Percentiles rank a stretch among this genome's conserved stretches.
These are phyloP conservation scores for Caenorhabditis becei DNA, from an alignment of 2,888 invertebrate genomes.

Conservation along the genomic window DNA sequence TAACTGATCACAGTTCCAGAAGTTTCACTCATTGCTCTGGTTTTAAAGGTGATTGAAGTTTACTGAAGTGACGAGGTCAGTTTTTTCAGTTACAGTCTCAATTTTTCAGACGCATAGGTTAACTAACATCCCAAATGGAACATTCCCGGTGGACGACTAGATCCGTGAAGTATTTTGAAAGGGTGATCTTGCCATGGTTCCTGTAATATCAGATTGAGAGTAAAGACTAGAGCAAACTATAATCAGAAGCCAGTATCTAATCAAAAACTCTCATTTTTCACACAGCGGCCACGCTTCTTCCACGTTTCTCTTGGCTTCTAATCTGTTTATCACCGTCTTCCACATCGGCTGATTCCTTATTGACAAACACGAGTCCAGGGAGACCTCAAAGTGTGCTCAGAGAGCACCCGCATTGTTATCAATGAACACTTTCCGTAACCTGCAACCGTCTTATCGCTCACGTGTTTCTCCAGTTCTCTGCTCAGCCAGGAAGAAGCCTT, in stretches of 20 bases:
- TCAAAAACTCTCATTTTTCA: not conserved
- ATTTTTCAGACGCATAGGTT: too few relatives aligned
- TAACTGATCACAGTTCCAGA: too few relatives aligned
- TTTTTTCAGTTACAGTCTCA: too few relatives aligned
- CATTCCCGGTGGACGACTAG: too few relatives aligned
- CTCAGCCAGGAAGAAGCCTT: conserved; percentile 35
- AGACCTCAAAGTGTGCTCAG: conserved; percentile 55
- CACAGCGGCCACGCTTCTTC: conserved; percentile 7
- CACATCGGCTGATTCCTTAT: conserved; percentile 29
- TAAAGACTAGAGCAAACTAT: not conserved
- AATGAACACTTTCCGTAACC: conserved; percentile 38
- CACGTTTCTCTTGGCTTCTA: conserved; percentile 28
- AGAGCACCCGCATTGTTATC: conserved; percentile 53
- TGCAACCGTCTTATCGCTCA: conserved; percentile 29
- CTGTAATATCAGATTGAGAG: too few relatives aligned
- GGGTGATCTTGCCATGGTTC: too few relatives aligned
- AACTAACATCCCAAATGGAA: too few relatives aligned
- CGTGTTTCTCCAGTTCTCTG: conserved; percentile 44
- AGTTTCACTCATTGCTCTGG: too few relatives aligned
- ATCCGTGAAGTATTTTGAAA: too few relatives aligned
- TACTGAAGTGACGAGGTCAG: too few relatives aligned
- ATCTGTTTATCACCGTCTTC: conserved; percentile 31
- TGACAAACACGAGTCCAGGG: conserved; percentile 38
- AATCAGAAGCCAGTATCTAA: not conserved
- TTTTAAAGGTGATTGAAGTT: too few relatives aligned